Evolutionary conservation across 92 coral and sea anemone genomes (phyloP), one percentile per base, ranked within the genome.

Genomic region (Umimayanthus chanpuru): DNA sequence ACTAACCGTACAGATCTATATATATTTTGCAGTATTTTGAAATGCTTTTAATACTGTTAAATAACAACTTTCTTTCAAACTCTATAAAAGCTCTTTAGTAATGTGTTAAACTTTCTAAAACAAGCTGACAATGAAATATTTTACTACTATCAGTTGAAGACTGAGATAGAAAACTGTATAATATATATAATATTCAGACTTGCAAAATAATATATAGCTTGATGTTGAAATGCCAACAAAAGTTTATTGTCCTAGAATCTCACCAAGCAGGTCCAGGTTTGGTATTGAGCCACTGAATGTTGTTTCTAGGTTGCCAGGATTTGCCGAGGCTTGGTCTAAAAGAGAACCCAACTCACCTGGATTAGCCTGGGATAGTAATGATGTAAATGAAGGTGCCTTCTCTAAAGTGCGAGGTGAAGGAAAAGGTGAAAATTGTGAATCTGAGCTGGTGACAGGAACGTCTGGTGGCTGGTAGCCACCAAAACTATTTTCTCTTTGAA

Each of bases 251-350:
- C 96, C 98, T 88, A 95, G 90, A 65, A 95, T 89, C 68, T 94
- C 98, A 65, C 96, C 98, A 85, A 95, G 90, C 81, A 95, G 86
- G 68, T 95, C 98, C 73, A 95, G 87, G 89, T 95, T 95, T 73
- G 98, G 98, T 43, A 95, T 95, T 73, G 98, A 95, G 29, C 98
- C 98, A 77, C 96, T 93, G 85, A 93, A 95, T 0, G 98, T 95
- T 21, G 98, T 95, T 89, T 95, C 96, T 85, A 95, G 87, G 86
- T 95, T 95, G 87, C 93, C 92, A 50, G 88, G 89, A 82, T 89
- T 87, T 18, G 90, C 92, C 15, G 96, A 91, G 10, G 96, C 92
- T 85, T 95, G 98, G 43, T 95, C 98, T 73, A 95, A 88, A 26
- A 95, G 94, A 5, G 87, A 29, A 15, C 87, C 87, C 38, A 83